Evolutionary conservation across 2,113 vertebrate genomes (phyloP).

Genomic region (Caranx ignobilis): DNA sequence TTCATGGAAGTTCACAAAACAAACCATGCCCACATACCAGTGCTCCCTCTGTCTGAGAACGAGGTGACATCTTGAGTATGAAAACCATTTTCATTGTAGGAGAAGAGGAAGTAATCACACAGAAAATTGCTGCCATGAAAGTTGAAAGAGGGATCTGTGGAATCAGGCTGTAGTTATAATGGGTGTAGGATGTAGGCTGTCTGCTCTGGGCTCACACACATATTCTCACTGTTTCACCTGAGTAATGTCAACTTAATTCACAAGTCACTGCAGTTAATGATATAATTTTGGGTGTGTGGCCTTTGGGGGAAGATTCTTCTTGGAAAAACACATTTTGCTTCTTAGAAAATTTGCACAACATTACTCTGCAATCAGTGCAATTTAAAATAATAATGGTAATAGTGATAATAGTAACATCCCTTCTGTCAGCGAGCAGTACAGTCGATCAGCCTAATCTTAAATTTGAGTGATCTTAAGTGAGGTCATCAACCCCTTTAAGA

Average conservation of each 20-base stretch:
- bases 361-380: conserved; percentile 21
- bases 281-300: conserved; percentile 44
- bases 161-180: conserved; percentile 59
- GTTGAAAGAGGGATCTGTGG: conserved; percentile 38
- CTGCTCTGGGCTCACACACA: conserved; percentile 16
- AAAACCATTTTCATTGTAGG: conserved; percentile 64
- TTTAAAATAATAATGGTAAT: conserved; percentile 22
- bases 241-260: conserved; percentile 44
- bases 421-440: not conserved
- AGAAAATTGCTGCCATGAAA: conserved; percentile 58
- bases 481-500: not conserved
- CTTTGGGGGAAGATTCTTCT: conserved; percentile 33
- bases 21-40: not conserved
- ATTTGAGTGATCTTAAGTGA: not conserved
- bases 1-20: not conserved
- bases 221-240: conserved; percentile 43
- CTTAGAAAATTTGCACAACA: conserved; percentile 34
- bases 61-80: conserved; percentile 39
- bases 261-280: conserved; percentile 37
- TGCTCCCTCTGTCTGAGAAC: not conserved
- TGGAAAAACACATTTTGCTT: conserved; percentile 32
- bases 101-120: conserved; percentile 69
- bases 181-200: conserved; percentile 41
- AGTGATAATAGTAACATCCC: conserved; percentile 2
- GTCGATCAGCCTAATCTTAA: not conserved